Evolutionary conservation across 1,140 invertebrate genomes (phyloP).

Genomic region (Bombus sylvicola): DNA sequence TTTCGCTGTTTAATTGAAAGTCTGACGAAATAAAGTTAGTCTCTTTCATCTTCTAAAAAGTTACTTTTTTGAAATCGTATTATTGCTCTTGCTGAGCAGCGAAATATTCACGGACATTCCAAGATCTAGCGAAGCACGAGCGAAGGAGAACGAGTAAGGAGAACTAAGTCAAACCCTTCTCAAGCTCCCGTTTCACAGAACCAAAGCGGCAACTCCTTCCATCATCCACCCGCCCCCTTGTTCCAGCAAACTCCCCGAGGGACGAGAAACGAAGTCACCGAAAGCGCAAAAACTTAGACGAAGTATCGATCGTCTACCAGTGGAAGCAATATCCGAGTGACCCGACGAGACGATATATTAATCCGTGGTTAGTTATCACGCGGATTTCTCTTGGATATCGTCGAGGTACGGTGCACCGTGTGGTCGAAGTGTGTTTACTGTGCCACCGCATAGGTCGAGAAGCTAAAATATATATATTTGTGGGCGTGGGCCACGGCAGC

Average conservation of each 20-base stretch:
- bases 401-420: constrained; percentile 8
- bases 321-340: constrained; percentile 38
- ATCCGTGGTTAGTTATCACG: constrained; percentile 31
- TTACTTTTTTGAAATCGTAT: not conserved
- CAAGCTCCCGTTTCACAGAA: not conserved
- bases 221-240: not conserved
- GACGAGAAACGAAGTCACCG: constrained; percentile 33
- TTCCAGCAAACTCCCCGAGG: constrained; percentile 1
- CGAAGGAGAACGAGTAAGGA: not conserved
- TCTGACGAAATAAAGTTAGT: not conserved
- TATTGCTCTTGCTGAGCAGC: not conserved
- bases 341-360: constrained; percentile 49
- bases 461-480: constrained; percentile 56
- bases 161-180: constrained; percentile 18
- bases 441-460: constrained; percentile 39
- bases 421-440: constrained; percentile 42
- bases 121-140: not conserved
- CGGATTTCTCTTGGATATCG: constrained; percentile 35
- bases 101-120: not conserved
- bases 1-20: not conserved
- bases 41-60: not conserved
- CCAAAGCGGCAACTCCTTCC: constrained; percentile 12
- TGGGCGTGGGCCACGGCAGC: constrained; percentile 57
- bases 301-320: constrained; percentile 46
- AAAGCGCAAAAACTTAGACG: constrained; percentile 32